These are phyloP conservation scores for Notodonta ziczac DNA, from an alignment of 2,888 invertebrate genomes.

Conservation along the genomic window DNA sequence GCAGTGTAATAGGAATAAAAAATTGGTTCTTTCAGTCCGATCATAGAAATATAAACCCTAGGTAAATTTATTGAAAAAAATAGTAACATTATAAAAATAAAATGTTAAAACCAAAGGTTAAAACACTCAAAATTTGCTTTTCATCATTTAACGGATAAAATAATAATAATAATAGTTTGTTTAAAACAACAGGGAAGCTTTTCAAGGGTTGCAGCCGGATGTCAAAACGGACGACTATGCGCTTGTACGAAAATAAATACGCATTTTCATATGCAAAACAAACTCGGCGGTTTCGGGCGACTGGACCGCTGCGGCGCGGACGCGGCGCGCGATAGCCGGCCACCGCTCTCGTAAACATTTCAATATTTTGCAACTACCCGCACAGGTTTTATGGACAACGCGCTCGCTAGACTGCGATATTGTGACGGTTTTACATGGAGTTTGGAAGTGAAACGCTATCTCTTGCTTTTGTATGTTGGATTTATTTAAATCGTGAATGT, in stretches of 20 bases:
- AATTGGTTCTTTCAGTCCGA: too few species aligned
- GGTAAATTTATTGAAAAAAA: too few species aligned
- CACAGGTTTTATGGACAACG: constrained; percentile 17
- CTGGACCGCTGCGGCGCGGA: constrained; percentile 19
- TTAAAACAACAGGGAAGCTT: too few species aligned
- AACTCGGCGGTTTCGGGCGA: constrained; percentile 22
- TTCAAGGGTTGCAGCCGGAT: too few species aligned
- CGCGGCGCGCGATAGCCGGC: constrained; percentile 36
- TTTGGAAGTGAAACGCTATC: not conserved
- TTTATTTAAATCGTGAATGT: not conserved
- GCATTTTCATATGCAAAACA: constrained; percentile 46
- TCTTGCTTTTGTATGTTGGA: not conserved
- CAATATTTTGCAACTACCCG: constrained; percentile 42
- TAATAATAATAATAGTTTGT: too few species aligned
- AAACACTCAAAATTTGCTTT: too few species aligned
- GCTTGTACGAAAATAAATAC: constrained; percentile 19
- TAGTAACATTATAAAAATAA: too few species aligned
- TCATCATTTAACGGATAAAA: too few species aligned
- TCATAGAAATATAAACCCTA: too few species aligned
- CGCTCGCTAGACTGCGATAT: not conserved
- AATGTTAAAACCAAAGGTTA: too few species aligned
- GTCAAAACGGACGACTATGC: too few species aligned
- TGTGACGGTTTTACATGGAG: not conserved
- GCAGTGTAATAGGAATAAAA: too few species aligned
- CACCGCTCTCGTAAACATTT: constrained; percentile 40